Percentiles rank a stretch among this genome's conserved stretches.
Evolutionary conservation across 2,888 invertebrate species (phyloP).

Genomic region (Trachelus tabidus): DNA sequence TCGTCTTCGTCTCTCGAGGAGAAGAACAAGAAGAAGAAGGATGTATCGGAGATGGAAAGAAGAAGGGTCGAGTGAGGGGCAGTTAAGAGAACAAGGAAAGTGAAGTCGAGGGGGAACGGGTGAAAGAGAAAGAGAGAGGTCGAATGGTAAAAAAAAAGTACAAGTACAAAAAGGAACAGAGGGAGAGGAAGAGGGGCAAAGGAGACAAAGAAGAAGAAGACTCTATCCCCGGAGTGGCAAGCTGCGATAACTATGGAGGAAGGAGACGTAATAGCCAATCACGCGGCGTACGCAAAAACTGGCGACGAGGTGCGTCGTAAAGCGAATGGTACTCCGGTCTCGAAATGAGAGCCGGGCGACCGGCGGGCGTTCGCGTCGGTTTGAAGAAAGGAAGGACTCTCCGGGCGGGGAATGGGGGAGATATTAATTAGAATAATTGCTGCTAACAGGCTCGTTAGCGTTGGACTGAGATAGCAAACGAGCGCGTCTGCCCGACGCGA

Average conservation of each 20-base stretch:
- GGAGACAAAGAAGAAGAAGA: slow-evolving; percentile 44
- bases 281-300: slow-evolving; percentile 60
- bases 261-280: slow-evolving; percentile 65
- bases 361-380: slow-evolving; percentile 15
- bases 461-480: slow-evolving; percentile 60
- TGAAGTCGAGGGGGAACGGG: background rate
- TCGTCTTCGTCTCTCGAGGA: slow-evolving; percentile 14
- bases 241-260: slow-evolving; percentile 50
- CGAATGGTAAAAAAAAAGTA: background rate
- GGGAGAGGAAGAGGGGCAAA: slow-evolving; percentile 4
- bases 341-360: slow-evolving; percentile 12
- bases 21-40: slow-evolving; percentile 20
- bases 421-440: slow-evolving; percentile 67
- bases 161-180: background rate
- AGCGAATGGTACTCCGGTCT: slow-evolving; percentile 47
- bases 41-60: slow-evolving; percentile 4
- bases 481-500: slow-evolving; percentile 45
- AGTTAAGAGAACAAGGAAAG: background rate
- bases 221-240: slow-evolving; percentile 55
- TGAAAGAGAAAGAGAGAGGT: slow-evolving; percentile 3
- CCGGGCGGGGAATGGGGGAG: slow-evolving; percentile 43
- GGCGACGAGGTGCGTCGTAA: slow-evolving; percentile 52
- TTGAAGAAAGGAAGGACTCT: slow-evolving; percentile 25
- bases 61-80: background rate
- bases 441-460: slow-evolving; percentile 66